Conservation (phyloP, 2,797 vertebrate species). For the Eulemur mongoz region DNA sequence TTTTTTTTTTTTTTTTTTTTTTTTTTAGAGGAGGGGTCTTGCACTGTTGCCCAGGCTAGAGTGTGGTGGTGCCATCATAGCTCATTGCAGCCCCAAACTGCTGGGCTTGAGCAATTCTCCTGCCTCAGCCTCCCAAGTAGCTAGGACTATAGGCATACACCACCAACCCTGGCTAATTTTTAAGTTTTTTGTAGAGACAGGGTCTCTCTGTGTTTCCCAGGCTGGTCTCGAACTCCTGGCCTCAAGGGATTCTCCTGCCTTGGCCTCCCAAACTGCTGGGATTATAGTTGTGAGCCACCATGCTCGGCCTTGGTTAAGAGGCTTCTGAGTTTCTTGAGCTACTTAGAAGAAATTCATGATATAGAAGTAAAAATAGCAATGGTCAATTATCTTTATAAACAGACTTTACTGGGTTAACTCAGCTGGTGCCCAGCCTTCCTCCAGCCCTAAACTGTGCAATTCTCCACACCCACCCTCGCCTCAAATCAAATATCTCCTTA, state of each 20-base stretch:
- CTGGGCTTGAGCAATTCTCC: background rate
- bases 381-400: background rate
- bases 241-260: background rate
- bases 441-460: background rate
- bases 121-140: background rate
- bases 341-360: constrained; percentile 9
- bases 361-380: constrained; percentile 42
- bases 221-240: background rate
- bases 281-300: background rate
- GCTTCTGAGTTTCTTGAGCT: constrained; percentile 25
- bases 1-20: background rate
- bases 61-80: background rate
- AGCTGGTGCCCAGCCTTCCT: background rate
- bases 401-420: background rate
- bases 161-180: too few relatives aligned
- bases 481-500: background rate
- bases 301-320: background rate
- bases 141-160: background rate
- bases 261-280: background rate
- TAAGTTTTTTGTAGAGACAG: too few relatives aligned
- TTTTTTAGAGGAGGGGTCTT: background rate
- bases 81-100: background rate
- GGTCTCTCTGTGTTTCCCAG: background rate
- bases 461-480: background rate
- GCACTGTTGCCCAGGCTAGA: background rate